Conservation (phyloP, 2,888 invertebrate genomes). For the Ophion costatus region DNA sequence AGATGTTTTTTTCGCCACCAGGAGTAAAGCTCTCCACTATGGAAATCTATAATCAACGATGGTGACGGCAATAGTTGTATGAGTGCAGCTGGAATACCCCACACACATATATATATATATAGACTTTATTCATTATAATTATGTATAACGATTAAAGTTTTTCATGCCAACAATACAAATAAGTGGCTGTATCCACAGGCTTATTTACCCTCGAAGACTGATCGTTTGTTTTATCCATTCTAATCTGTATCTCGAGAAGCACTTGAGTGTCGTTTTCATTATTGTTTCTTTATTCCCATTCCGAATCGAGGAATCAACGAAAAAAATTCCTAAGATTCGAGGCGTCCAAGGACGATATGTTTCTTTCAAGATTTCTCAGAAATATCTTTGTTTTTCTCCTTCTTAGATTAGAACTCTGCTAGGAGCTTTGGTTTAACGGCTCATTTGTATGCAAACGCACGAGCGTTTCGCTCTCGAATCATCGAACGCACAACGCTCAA, state of each 20-base stretch:
- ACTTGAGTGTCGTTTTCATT: slow-evolving; percentile 49
- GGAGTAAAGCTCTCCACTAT: no score
- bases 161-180: slow-evolving; percentile 25
- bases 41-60: no score
- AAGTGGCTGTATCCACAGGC: slow-evolving; percentile 34
- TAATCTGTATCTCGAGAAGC: slow-evolving; percentile 51
- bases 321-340: slow-evolving; percentile 42
- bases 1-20: no score
- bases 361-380: slow-evolving; percentile 52
- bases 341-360: slow-evolving; percentile 60
- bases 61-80: no score
- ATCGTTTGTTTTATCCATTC: slow-evolving; percentile 23
- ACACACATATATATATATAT: slow-evolving; percentile 17
- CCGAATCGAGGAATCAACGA: slow-evolving; percentile 41
- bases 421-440: slow-evolving; percentile 30
- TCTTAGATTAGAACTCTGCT: slow-evolving; percentile 25
- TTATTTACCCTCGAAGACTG: slow-evolving; percentile 52
- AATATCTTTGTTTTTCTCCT: slow-evolving; percentile 22
- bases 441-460: background rate
- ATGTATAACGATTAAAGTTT: slow-evolving; percentile 37
- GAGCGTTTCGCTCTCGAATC: background rate
- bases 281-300: slow-evolving; percentile 1
- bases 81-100: no score
- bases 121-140: slow-evolving; percentile 5
- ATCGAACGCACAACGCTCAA: background rate